A percentile compares a stretch with the other conserved stretches of the same genome.
Evolutionary conservation across 2,797 vertebrate species (phyloP).

Genomic region (Microhierax caerulescens): DNA sequence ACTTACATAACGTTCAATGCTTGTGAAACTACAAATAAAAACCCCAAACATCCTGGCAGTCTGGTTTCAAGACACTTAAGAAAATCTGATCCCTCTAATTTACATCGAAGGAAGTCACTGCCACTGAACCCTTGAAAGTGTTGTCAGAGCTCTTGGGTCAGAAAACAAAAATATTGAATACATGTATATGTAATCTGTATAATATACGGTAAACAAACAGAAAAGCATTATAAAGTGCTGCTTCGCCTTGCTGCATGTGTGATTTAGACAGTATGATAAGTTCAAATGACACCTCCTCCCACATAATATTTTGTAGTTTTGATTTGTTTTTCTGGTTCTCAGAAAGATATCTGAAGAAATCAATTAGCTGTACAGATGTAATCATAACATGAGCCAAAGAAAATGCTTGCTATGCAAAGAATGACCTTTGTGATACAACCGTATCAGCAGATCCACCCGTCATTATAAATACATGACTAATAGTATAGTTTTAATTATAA

Average conservation of each 20-base stretch:
- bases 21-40: neutral
- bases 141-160: neutral
- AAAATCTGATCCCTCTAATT: neutral
- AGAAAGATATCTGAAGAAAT: neutral
- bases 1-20: neutral
- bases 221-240: neutral
- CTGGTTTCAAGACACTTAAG: neutral
- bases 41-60: neutral
- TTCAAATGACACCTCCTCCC: neutral
- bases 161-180: neutral
- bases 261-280: neutral
- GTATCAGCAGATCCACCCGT: neutral
- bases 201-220: neutral
- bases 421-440: neutral
- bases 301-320: neutral
- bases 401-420: neutral
- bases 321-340: neutral
- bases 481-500: neutral
- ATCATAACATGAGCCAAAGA: neutral
- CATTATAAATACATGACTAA: constrained; percentile 24
- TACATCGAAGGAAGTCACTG: neutral
- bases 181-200: neutral
- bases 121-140: neutral
- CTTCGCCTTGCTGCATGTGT: neutral
- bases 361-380: neutral